phyloP scores from a whole-genome alignment of 2,113 vertebrate genomes.

The Paramormyrops kingsleyae region DNA sequence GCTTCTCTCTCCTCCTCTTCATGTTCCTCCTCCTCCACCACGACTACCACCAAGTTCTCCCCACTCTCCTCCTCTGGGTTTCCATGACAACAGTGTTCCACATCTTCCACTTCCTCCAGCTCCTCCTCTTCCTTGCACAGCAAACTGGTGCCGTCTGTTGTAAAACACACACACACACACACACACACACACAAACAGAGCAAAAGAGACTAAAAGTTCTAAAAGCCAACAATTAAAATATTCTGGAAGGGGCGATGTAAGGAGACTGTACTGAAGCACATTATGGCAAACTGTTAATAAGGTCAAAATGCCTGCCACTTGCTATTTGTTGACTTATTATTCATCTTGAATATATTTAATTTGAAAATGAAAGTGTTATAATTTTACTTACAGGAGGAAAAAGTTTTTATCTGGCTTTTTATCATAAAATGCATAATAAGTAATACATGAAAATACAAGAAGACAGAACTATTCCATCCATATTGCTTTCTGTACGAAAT shows the following conservation, averaged over 20 bases:
- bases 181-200: neutral
- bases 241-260: neutral
- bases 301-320: neutral
- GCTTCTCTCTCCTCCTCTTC: slow-evolving; percentile 13
- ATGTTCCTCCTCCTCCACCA: neutral
- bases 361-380: neutral
- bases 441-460: neutral
- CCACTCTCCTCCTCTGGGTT: slow-evolving; percentile 32
- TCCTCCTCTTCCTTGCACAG: slow-evolving; percentile 56
- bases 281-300: neutral
- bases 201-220: neutral
- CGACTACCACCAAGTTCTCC: slow-evolving; percentile 15
- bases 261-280: neutral
- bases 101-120: slow-evolving; percentile 35
- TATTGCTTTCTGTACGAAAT: neutral
- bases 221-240: neutral
- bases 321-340: neutral
- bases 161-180: neutral
- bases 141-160: slow-evolving; percentile 54
- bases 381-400: neutral
- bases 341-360: neutral
- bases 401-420: neutral
- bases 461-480: neutral
- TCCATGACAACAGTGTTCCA: slow-evolving; percentile 13
- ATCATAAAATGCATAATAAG: neutral